Conservation (phyloP, 1,140 invertebrate species). For the Diorhabda carinulata region DNA sequence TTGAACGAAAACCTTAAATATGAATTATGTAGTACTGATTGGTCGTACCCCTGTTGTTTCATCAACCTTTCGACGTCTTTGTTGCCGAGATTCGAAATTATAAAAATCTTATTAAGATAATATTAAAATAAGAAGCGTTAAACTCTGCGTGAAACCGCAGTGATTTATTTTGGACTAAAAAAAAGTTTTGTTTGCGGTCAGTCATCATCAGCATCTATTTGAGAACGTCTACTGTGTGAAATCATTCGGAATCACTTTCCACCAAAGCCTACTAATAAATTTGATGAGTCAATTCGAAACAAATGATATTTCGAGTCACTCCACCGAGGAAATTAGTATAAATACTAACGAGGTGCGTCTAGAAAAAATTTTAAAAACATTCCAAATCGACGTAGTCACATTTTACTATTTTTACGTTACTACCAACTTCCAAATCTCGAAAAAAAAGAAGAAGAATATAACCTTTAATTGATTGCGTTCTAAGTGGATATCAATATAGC, state of each 20-base stretch:
- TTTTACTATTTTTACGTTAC: too few species aligned
- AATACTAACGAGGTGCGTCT: too few species aligned
- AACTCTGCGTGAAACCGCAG: constrained; percentile 6
- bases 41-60: background rate
- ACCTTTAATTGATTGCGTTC: too few species aligned
- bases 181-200: constrained; percentile 4
- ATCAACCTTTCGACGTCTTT: background rate
- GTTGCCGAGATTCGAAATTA: constrained; percentile 4
- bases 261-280: constrained; percentile 1
- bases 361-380: too few species aligned
- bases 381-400: too few species aligned
- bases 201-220: constrained; percentile 3
- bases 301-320: too few species aligned
- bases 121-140: constrained; percentile 13
- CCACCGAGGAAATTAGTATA: too few species aligned
- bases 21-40: background rate
- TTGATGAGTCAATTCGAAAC: constrained; percentile 9
- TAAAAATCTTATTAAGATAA: constrained; percentile 13
- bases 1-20: too few species aligned
- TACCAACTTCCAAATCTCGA: too few species aligned
- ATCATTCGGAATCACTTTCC: constrained; percentile 11
- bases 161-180: background rate
- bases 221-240: constrained; percentile 10
- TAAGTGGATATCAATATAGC: too few species aligned
- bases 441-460: too few species aligned